Conservation (phyloP, 1,140 invertebrate genomes). For the Drosophila pandora region DNA sequence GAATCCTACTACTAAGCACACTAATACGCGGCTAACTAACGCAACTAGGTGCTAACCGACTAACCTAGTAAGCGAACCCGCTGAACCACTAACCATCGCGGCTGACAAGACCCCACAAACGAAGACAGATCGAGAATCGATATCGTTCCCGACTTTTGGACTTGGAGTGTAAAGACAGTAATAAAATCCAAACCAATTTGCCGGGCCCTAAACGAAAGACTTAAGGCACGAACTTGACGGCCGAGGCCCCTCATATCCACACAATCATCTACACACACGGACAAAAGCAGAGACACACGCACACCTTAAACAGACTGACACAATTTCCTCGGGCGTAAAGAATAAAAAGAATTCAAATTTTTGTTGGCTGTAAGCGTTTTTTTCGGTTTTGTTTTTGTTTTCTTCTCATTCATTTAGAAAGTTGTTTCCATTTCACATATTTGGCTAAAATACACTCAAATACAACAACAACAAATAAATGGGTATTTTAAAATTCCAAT, state of each 20-base stretch:
- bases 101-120: slow-evolving; percentile 2
- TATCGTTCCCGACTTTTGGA: slow-evolving; percentile 19
- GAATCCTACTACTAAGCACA: slow-evolving; percentile 40
- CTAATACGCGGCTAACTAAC: slow-evolving; percentile 20
- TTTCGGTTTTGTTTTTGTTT: slow-evolving; percentile 29
- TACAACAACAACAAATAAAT: slow-evolving; percentile 31
- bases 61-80: slow-evolving; percentile 79
- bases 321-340: slow-evolving; percentile 79
- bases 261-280: slow-evolving; percentile 16
- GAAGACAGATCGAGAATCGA: slow-evolving; percentile 35
- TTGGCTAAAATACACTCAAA: slow-evolving; percentile 65
- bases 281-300: slow-evolving; percentile 30
- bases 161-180: slow-evolving; percentile 9
- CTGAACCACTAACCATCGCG: slow-evolving; percentile 64
- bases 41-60: slow-evolving; percentile 76
- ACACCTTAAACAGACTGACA: slow-evolving; percentile 66
- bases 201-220: slow-evolving; percentile 75
- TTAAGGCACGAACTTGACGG: slow-evolving; percentile 63
- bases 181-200: slow-evolving; percentile 45
- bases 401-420: slow-evolving; percentile 72
- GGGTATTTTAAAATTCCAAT: slow-evolving; percentile 69
- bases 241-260: slow-evolving; percentile 9
- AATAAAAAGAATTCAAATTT: slow-evolving; percentile 81
- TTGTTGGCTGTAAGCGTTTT: slow-evolving; percentile 11
- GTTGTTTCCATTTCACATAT: slow-evolving; percentile 81